Conservation (phyloP, 1,140 invertebrate genomes). For the Drosophila eugracilis region DNA sequence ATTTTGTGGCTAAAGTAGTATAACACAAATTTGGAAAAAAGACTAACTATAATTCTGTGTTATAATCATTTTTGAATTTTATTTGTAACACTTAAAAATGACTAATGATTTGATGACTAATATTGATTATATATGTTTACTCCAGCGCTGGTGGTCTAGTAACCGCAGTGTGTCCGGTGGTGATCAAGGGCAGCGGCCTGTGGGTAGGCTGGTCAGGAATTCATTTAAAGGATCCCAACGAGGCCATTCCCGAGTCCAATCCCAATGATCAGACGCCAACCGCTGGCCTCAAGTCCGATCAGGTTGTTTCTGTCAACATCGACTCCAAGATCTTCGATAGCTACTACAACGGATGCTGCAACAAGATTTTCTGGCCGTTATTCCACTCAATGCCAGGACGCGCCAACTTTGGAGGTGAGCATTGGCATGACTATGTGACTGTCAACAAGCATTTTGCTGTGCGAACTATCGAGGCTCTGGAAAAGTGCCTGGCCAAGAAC, state of each 20-base stretch:
- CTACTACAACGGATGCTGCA: constrained; percentile 97
- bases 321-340: constrained; percentile 91
- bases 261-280: constrained; percentile 93
- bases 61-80: too few relatives aligned
- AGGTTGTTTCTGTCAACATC: constrained; percentile 93
- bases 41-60: too few relatives aligned
- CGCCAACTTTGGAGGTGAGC: constrained; percentile 91
- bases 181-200: constrained; percentile 92
- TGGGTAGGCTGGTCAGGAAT: constrained; percentile 97
- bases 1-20: too few relatives aligned
- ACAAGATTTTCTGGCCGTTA: constrained; percentile 95
- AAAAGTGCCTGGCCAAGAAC: constrained; percentile 87
- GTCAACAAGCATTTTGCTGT: constrained; percentile 94
- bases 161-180: constrained; percentile 95
- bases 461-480: constrained; percentile 90
- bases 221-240: constrained; percentile 88
- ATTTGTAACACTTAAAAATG: too few relatives aligned
- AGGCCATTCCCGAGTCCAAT: constrained; percentile 94
- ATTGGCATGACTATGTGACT: constrained; percentile 93
- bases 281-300: constrained; percentile 91
- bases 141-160: constrained; percentile 93
- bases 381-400: constrained; percentile 95
- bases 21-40: too few relatives aligned
- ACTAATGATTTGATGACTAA: too few relatives aligned
- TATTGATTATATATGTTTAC: not conserved